phyloP scores from a whole-genome alignment of 1,140 invertebrate species.

The Drosophila orena region DNA sequence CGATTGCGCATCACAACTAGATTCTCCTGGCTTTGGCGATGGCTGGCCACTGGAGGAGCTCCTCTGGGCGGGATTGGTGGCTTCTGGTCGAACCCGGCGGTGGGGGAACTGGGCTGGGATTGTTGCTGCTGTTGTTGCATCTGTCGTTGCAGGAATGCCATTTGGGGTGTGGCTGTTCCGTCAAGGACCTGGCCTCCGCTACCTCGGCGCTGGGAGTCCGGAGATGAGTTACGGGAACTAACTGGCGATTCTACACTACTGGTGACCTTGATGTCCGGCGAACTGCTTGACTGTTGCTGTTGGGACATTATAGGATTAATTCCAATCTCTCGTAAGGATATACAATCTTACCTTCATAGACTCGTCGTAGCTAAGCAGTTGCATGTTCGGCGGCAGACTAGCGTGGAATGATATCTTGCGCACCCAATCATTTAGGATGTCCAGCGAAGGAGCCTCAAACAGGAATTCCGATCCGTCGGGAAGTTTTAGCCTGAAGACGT shows the following conservation, averaged over 20 bases:
- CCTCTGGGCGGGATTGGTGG: constrained; percentile 87
- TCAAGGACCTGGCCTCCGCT: constrained; percentile 57
- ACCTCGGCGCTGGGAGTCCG: constrained; percentile 80
- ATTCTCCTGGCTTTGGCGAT: constrained; percentile 81
- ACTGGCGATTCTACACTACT: constrained; percentile 80
- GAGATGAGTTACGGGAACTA: constrained; percentile 84
- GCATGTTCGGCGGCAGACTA: constrained; percentile 94
- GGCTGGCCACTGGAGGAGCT: constrained; percentile 86
- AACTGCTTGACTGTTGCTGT: constrained; percentile 84
- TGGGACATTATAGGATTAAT: background rate
- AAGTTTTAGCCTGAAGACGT: constrained; percentile 95
- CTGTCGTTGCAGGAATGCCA: constrained; percentile 84
- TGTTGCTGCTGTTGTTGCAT: constrained; percentile 79
- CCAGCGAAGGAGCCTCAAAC: constrained; percentile 91
- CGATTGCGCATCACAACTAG: constrained; percentile 73
- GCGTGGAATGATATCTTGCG: constrained; percentile 97
- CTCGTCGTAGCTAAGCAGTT: constrained; percentile 93
- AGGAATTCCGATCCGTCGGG: constrained; percentile 97
- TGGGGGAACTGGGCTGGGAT: constrained; percentile 77
- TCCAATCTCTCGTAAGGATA: no score
- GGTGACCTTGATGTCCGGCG: constrained; percentile 80
- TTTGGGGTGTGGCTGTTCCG: constrained; percentile 73
- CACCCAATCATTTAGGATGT: constrained; percentile 96
- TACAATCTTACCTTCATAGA: constrained; percentile 75
- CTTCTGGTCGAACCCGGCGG: constrained; percentile 84